These are phyloP conservation scores for Brachystomella parvula DNA, from an alignment of 1,140 invertebrate species.

Conservation along the genomic window DNA sequence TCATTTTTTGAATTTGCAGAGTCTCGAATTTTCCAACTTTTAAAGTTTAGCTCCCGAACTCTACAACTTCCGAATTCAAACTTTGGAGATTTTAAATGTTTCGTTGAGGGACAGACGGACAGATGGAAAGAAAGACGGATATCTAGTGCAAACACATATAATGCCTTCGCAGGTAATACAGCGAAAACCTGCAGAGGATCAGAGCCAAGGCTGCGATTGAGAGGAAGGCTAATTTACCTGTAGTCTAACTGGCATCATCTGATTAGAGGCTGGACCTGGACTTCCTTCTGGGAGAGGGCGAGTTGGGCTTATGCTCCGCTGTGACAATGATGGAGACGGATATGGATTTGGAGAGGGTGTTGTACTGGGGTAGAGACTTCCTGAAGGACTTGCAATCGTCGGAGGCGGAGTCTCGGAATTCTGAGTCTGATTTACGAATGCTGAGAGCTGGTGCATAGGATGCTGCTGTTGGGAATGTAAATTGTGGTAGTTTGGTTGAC, in stretches of 20 bases:
- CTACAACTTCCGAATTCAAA: too few relatives aligned
- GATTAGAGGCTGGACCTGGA: background rate
- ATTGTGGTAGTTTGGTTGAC: too few relatives aligned
- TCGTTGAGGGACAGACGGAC: too few relatives aligned
- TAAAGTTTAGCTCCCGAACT: too few relatives aligned
- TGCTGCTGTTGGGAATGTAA: background rate
- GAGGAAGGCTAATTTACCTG: conserved; percentile 4
- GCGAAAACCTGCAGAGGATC: too few relatives aligned
- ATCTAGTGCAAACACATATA: too few relatives aligned
- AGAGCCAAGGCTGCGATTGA: too few relatives aligned
- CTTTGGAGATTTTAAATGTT: too few relatives aligned
- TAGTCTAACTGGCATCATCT: conserved; percentile 1
- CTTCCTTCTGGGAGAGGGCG: background rate
- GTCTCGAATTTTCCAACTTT: background rate
- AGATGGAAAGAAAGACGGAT: too few relatives aligned
- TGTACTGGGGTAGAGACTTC: background rate
- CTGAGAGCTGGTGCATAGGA: background rate
- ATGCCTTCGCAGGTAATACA: too few relatives aligned
- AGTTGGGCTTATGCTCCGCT: background rate
- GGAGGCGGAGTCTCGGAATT: background rate
- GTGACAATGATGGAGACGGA: background rate
- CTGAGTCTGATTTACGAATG: background rate
- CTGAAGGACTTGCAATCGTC: background rate
- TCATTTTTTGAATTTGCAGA: background rate
- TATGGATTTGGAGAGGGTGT: background rate